These are phyloP conservation scores for Nasonia vitripennis DNA, from an alignment of 1,140 invertebrate species.

Conservation along the genomic window DNA sequence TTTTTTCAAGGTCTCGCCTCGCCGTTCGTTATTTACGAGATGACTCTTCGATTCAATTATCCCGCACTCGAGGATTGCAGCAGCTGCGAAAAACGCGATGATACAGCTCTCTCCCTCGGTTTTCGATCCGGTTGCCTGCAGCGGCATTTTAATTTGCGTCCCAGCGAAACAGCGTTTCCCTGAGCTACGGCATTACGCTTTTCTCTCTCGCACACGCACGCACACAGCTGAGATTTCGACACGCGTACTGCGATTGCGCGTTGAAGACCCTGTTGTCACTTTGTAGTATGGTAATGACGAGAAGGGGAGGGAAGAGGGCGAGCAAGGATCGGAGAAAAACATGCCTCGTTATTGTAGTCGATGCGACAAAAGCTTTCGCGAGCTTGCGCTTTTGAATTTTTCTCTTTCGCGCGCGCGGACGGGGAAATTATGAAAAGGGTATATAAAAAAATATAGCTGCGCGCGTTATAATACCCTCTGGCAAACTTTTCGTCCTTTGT, in stretches of 20 bases:
- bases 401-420: not conserved
- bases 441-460: not conserved
- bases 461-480: not conserved
- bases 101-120: not conserved
- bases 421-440: not conserved
- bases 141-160: slow-evolving; percentile 6
- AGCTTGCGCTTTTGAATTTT: not conserved
- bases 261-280: not conserved
- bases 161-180: not conserved
- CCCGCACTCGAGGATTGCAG: not conserved
- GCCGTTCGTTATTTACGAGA: slow-evolving; percentile 17
- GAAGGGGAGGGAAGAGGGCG: too few relatives aligned
- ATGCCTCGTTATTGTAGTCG: not conserved
- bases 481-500: not conserved
- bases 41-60: slow-evolving; percentile 34
- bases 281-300: not conserved
- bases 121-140: not conserved
- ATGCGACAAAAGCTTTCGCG: not conserved
- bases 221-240: not conserved
- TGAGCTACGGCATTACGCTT: not conserved
- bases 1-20: slow-evolving; percentile 8
- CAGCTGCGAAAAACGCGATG: not conserved
- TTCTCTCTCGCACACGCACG: not conserved
- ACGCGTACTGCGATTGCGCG: not conserved
- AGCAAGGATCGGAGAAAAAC: not conserved